phyloP scores from a whole-genome alignment of 2,113 vertebrate genomes.

The Actinemys pallida region DNA sequence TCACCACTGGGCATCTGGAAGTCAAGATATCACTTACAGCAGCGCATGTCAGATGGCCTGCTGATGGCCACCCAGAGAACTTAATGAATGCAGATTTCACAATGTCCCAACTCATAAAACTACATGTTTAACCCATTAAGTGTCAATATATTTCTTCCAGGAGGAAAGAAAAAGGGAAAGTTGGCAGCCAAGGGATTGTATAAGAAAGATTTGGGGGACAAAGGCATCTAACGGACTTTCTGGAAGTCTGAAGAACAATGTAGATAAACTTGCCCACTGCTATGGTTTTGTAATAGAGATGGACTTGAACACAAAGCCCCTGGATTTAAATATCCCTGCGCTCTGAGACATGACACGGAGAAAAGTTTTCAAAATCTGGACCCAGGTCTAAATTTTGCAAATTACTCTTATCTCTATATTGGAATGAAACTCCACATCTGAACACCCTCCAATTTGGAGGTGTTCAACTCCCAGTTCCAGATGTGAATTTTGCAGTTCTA shows the following conservation, averaged over 20 bases:
- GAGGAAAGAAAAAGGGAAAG: conserved; percentile 18
- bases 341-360: not conserved
- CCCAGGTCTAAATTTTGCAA: not conserved
- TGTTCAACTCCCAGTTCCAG: not conserved
- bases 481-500: not conserved
- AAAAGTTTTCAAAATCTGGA: not conserved
- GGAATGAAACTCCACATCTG: not conserved
- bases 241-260: not conserved
- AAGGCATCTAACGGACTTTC: not conserved
- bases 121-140: conserved; percentile 41
- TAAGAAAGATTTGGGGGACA: not conserved
- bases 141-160: not conserved
- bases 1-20: conserved; percentile 72
- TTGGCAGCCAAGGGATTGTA: not conserved
- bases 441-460: not conserved
- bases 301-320: not conserved
- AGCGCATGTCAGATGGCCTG: not conserved
- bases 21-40: conserved; percentile 17
- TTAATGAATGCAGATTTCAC: conserved; percentile 61
- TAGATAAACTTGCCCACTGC: not conserved
- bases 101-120: conserved; percentile 52
- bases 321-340: not conserved
- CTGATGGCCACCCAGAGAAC: conserved; percentile 61
- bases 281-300: not conserved
- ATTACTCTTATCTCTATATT: not conserved